phyloP scores from a whole-genome alignment of 2,888 invertebrate genomes.

The Ellobium chinense region DNA sequence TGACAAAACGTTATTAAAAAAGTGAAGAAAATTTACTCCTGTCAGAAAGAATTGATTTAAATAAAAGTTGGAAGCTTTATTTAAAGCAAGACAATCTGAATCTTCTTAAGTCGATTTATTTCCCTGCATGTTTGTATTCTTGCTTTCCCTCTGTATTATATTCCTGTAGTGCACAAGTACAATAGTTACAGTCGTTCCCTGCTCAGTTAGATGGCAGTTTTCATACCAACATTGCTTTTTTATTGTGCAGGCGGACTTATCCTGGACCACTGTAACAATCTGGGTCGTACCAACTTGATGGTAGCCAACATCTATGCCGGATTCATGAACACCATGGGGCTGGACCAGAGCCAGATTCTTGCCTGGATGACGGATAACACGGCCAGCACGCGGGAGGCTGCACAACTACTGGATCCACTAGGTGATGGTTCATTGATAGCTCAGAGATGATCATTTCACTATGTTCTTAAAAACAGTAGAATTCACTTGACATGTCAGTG shows the following conservation, averaged over 20 bases:
- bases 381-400: constrained; percentile 58
- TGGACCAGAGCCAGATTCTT: constrained; percentile 51
- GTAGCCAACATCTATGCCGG: constrained; percentile 68
- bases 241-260: constrained; percentile 61
- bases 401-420: constrained; percentile 68
- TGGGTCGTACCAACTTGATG: constrained; percentile 59
- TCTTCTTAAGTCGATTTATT: too few relatives aligned
- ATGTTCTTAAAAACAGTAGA: too few relatives aligned
- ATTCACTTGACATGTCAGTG: too few relatives aligned
- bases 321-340: constrained; percentile 35
- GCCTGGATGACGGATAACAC: constrained; percentile 70
- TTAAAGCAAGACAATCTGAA: background rate
- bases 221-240: background rate
- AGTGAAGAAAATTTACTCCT: too few relatives aligned
- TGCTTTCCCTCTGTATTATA: background rate
- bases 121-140: background rate
- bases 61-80: background rate
- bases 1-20: too few relatives aligned
- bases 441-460: too few relatives aligned
- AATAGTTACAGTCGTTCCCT: background rate
- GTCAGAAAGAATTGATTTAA: background rate
- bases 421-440: too few relatives aligned
- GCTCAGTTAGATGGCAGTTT: background rate
- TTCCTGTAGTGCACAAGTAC: too few relatives aligned
- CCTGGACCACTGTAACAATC: constrained; percentile 70